Percentiles rank a stretch among this genome's conserved stretches.
These are phyloP conservation scores for Nymphalis c-album DNA, from an alignment of 2,888 invertebrate species.

Conservation along the genomic window DNA sequence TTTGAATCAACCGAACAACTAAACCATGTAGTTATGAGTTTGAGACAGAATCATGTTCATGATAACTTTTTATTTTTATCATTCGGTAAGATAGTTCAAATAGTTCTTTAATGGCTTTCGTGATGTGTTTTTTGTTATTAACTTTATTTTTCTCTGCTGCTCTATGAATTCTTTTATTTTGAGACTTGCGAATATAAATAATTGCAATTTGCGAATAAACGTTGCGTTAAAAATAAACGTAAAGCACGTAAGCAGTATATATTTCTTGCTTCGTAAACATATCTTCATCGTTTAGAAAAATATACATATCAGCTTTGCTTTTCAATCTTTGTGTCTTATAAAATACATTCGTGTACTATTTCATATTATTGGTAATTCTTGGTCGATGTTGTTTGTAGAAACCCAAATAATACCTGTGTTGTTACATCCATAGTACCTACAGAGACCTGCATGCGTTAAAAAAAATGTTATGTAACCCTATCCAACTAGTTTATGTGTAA, in stretches of 20 bases:
- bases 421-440: not conserved
- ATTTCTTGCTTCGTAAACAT: not conserved
- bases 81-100: constrained; percentile 2
- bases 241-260: too few species aligned
- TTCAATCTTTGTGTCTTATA: not conserved
- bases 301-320: not conserved
- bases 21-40: not conserved
- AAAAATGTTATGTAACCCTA: too few species aligned
- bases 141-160: not conserved
- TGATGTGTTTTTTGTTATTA: not conserved
- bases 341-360: too few species aligned
- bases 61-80: constrained; percentile 1
- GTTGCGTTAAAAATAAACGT: too few species aligned
- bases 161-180: too few species aligned
- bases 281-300: not conserved
- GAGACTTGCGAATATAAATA: too few species aligned
- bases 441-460: not conserved
- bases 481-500: too few species aligned
- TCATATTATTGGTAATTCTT: too few species aligned
- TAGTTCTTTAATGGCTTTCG: not conserved
- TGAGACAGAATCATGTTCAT: not conserved
- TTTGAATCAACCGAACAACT: not conserved
- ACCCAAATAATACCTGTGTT: too few species aligned
- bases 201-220: too few species aligned
- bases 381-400: too few species aligned